Evolutionary conservation across 1,140 invertebrate genomes (phyloP).

Genomic region (Rhopalosiphum padi): DNA sequence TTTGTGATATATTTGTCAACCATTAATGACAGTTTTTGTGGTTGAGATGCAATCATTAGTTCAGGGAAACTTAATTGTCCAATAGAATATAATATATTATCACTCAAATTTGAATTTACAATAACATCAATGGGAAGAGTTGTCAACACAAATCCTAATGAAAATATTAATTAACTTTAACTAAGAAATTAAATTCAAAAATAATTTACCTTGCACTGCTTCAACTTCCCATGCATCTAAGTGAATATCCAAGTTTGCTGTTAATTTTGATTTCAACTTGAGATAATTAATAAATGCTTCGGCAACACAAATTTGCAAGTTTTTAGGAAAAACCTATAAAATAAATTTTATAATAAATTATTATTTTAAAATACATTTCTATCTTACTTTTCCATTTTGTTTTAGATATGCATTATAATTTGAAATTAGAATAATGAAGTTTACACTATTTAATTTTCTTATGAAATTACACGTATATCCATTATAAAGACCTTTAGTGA

Average conservation of each 20-base stretch:
- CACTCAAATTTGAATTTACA: conserved; percentile 27
- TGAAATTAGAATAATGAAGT: conserved; percentile 1
- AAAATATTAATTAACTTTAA: neutral
- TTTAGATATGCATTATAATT: conserved; percentile 33
- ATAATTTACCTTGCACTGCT: conserved; percentile 45
- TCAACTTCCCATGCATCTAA: conserved; percentile 55
- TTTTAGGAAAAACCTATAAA: conserved; percentile 49
- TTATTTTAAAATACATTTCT: neutral
- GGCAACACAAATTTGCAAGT: conserved; percentile 36
- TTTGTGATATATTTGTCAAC: conserved; percentile 26
- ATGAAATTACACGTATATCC: conserved; percentile 44
- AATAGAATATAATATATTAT: conserved; percentile 38
- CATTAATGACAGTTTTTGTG: neutral
- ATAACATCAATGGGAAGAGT: conserved; percentile 40
- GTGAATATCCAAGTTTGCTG: neutral
- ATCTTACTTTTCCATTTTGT: conserved; percentile 25
- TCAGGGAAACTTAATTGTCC: conserved; percentile 37
- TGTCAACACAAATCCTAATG: conserved; percentile 40
- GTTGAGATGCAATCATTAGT: conserved; percentile 37
- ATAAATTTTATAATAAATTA: neutral
- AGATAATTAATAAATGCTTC: conserved; percentile 55
- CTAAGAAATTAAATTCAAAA: neutral
- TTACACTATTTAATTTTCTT: neutral
- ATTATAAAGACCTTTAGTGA: conserved; percentile 42
- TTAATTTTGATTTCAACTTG: conserved; percentile 31